Conservation (phyloP, 1,140 invertebrate genomes). For the Nasonia giraulti region DNA sequence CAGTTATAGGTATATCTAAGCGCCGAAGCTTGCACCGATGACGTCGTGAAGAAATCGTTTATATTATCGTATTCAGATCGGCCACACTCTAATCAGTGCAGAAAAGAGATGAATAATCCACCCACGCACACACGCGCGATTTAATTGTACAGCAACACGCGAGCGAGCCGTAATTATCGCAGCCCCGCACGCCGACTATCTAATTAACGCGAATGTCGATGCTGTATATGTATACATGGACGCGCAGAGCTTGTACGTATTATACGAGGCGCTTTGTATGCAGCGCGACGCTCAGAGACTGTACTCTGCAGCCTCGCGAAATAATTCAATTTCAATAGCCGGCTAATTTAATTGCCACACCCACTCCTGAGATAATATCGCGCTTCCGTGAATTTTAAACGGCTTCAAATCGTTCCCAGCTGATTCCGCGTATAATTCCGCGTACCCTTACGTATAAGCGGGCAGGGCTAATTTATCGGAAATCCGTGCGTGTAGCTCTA, state of each 20-base stretch:
- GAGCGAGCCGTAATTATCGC: conserved; percentile 56
- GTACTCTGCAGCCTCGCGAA: conserved; percentile 52
- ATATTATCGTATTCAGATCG: not conserved
- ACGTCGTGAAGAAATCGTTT: not conserved
- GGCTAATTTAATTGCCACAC: conserved; percentile 64
- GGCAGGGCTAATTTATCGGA: not conserved
- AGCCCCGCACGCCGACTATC: conserved; percentile 51
- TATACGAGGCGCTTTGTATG: conserved; percentile 60
- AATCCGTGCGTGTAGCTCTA: not conserved
- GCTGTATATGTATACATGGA: conserved; percentile 46
- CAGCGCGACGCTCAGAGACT: conserved; percentile 37
- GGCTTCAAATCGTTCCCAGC: conserved; percentile 10
- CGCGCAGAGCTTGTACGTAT: not conserved
- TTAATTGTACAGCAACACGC: conserved; percentile 57
- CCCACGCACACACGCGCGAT: conserved; percentile 37
- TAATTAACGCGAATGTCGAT: conserved; percentile 62
- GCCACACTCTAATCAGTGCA: not conserved
- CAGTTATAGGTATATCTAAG: too few relatives aligned
- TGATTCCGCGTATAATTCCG: not conserved
- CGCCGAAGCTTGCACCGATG: too few relatives aligned
- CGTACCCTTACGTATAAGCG: too few relatives aligned
- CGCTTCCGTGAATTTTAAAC: conserved; percentile 60
- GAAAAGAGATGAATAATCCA: not conserved
- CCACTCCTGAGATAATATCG: conserved; percentile 60
- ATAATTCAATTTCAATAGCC: conserved; percentile 69